These are phyloP conservation scores for Dysdera silvatica DNA, from an alignment of 1,140 invertebrate genomes.

Conservation along the genomic window DNA sequence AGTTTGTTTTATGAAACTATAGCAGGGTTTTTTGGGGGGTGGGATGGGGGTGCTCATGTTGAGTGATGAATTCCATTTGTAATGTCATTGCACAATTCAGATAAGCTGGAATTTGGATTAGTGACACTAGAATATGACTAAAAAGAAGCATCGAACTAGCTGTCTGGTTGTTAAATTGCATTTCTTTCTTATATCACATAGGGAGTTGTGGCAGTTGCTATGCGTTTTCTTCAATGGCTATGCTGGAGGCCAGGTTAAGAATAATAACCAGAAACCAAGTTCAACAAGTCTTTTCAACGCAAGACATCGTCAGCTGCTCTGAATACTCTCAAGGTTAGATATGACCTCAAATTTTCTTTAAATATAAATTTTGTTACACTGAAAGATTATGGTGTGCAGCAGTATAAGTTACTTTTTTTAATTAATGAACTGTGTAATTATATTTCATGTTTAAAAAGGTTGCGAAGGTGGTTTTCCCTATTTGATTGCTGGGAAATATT, in stretches of 20 bases:
- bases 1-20: too few species aligned
- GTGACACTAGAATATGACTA: too few species aligned
- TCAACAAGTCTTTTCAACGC: constrained; percentile 45
- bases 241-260: constrained; percentile 43
- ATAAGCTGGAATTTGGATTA: too few species aligned
- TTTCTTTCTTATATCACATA: too few species aligned
- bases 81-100: too few species aligned
- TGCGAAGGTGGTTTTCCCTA: constrained; percentile 53
- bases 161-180: too few species aligned
- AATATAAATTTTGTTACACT: neutral
- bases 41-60: too few species aligned
- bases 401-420: neutral
- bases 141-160: too few species aligned
- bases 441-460: constrained; percentile 31
- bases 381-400: neutral
- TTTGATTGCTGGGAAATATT: constrained; percentile 48
- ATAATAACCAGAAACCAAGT: constrained; percentile 45
- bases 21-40: too few species aligned
- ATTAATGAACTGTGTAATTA: neutral
- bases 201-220: constrained; percentile 41
- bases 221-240: constrained; percentile 44
- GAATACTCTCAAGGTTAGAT: constrained; percentile 45
- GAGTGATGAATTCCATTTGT: too few species aligned
- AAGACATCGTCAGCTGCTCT: constrained; percentile 51
- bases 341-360: neutral